Evolutionary conservation across 2,113 vertebrate genomes (phyloP).

Genomic region (Tetrax tetrax): DNA sequence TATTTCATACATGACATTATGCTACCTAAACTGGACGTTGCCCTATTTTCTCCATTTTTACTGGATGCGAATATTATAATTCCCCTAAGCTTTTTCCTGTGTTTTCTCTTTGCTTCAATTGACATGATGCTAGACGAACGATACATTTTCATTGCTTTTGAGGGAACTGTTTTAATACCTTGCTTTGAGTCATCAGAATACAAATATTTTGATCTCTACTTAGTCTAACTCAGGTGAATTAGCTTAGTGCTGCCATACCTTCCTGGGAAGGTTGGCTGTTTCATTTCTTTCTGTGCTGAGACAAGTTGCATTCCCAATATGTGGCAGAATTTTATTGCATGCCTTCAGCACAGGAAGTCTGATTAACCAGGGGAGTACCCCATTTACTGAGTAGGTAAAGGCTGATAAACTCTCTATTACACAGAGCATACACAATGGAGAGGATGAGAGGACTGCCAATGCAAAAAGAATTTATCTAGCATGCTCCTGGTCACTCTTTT

Average conservation of each 20-base stretch:
- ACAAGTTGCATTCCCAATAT: background rate
- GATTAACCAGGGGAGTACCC: background rate
- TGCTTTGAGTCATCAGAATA: background rate
- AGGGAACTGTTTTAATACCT: background rate
- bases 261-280: background rate
- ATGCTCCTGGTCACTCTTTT: background rate
- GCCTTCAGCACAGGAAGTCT: background rate
- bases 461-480: background rate
- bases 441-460: background rate
- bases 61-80: background rate
- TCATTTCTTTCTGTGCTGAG: background rate
- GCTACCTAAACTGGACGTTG: background rate
- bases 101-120: background rate
- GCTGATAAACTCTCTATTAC: background rate
- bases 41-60: background rate
- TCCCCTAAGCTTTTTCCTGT: background rate
- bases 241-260: background rate
- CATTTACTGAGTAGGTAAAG: background rate
- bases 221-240: background rate
- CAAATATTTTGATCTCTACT: background rate
- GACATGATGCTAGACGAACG: background rate
- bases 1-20: background rate
- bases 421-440: background rate
- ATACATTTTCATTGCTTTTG: background rate
- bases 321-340: background rate